Conservation (phyloP, 2,797 vertebrate genomes). For the Enteromius thamalakanensis region DNA sequence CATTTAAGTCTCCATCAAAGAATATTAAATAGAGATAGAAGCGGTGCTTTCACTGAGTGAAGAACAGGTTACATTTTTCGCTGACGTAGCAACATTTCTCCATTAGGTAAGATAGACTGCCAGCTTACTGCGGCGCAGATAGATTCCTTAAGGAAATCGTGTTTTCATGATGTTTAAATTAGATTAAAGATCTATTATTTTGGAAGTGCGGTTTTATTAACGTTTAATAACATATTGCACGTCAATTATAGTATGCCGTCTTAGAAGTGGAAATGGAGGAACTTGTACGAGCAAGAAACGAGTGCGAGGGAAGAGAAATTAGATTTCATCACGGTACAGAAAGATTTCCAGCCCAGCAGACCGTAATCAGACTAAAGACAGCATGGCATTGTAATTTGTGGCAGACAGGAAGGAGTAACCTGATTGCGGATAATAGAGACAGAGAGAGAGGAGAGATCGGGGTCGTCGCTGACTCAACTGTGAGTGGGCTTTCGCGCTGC, state of each 20-base stretch:
- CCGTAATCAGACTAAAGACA: constrained; percentile 30
- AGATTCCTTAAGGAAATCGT: constrained; percentile 31
- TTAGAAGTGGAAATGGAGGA: constrained; percentile 3
- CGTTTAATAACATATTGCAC: not conserved
- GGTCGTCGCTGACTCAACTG: constrained; percentile 46
- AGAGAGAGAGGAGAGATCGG: constrained; percentile 21
- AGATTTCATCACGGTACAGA: constrained; percentile 32
- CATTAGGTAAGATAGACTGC: constrained; percentile 39
- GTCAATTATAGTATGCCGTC: not conserved
- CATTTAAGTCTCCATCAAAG: constrained; percentile 13
- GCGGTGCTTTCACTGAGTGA: constrained; percentile 9
- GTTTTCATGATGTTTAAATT: constrained; percentile 29
- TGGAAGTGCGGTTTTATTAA: constrained; percentile 23
- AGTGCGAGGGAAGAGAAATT: not conserved
- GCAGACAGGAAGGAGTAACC: constrained; percentile 46
- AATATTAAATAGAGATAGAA: constrained; percentile 25
- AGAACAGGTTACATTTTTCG: constrained; percentile 19
- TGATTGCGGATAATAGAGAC: constrained; percentile 46
- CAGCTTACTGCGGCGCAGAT: constrained; percentile 11
- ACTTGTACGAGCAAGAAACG: not conserved
- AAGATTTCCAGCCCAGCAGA: constrained; percentile 28
- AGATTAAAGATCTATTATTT: constrained; percentile 15
- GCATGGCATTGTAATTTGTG: constrained; percentile 28
- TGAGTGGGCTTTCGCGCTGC: constrained; percentile 43
- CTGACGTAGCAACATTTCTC: constrained; percentile 37